Percentiles rank a stretch among this genome's conserved stretches.
phyloP scores from a whole-genome alignment of 1,140 invertebrate genomes.

The Drosophila repletoides region DNA sequence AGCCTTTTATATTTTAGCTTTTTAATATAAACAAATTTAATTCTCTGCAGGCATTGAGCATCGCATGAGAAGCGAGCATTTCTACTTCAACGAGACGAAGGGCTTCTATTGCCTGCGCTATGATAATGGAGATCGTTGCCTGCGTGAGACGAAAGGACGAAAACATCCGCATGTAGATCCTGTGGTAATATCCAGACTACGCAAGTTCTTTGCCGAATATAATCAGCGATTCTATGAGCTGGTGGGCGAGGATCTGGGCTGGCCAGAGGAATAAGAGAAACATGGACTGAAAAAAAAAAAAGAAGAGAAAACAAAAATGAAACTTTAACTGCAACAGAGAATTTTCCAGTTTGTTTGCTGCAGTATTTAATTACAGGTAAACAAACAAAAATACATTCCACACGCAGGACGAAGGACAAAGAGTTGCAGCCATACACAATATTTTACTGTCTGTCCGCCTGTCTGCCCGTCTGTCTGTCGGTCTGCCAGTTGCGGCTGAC shows the following conservation, averaged over 20 bases:
- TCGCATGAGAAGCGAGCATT: constrained; percentile 92
- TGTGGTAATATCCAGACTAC: constrained; percentile 91
- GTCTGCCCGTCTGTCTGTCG: constrained; percentile 47
- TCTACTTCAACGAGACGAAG: constrained; percentile 98
- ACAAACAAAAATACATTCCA: constrained; percentile 15
- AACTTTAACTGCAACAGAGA: background rate
- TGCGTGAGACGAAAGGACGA: constrained; percentile 97
- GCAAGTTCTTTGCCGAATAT: constrained; percentile 96
- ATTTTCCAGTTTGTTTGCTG: constrained; percentile 20
- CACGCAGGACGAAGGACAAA: background rate
- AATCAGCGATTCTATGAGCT: constrained; percentile 98
- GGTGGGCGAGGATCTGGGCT: constrained; percentile 93
- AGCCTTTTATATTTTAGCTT: no score
- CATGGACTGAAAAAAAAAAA: constrained; percentile 44
- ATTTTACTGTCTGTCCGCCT: no score
- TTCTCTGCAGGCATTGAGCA: constrained; percentile 82
- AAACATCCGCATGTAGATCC: constrained; percentile 94
- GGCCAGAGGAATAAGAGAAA: constrained; percentile 79
- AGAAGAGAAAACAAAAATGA: background rate
- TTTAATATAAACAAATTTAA: background rate
- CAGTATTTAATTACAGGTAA: constrained; percentile 25
- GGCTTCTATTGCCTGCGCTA: constrained; percentile 97
- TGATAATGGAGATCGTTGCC: constrained; percentile 92
- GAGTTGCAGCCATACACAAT: constrained; percentile 33
- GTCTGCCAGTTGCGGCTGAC: constrained; percentile 50